Base-by-base conservation (phyloP, 92 coral and sea anemone species). In the Zoanthus sansibaricus region DNA sequence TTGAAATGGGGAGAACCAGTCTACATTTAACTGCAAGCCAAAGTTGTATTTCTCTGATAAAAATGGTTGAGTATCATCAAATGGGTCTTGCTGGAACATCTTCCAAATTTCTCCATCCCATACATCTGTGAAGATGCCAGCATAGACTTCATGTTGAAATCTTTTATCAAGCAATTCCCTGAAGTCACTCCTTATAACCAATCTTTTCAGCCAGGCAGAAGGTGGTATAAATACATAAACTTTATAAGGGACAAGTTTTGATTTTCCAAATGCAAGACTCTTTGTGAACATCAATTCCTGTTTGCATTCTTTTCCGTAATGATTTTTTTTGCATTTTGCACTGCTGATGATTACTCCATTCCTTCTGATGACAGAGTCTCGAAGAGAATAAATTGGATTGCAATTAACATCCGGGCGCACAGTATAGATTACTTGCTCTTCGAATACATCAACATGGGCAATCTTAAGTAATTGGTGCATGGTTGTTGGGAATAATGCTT, bases 1-100 rank as follows among this genome's bases (percentile, higher is more conserved):
- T 17, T 58, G 77, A n/a, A 89, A 89, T 12, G 91, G 91, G 32
- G 77, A 66, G 44, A 89, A 89, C 84, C 86, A 89, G 78, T 89
- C 91, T 49, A 89, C 88, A 76, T 89, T 82, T 67, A 89, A 32
- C 12, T 73, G 73, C 13, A 82, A 74, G 44, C 67, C 87, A 71
- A 82, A 71, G 59, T 88, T 88, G 10, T 74, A 13, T 55, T 82
- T 75, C 44, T 88, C 46, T 20, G 71, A 67, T 54, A 88, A 62
- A 5, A 88, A 68, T 72, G 79, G 76, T 76, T 42, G 58, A 12
- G 37, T 45, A 7, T 20, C n/a, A 31, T 59, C 74, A 20, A 8
- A 6, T 7, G 88, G 84, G 25, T 89, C 83, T 56, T 47, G 25
- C 4, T 71, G 55, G 55, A 83, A 89, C 45, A 55, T 32, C 70